phyloP scores from a whole-genome alignment of 2,113 vertebrate genomes.

The Megaleporinus macrocephalus region DNA sequence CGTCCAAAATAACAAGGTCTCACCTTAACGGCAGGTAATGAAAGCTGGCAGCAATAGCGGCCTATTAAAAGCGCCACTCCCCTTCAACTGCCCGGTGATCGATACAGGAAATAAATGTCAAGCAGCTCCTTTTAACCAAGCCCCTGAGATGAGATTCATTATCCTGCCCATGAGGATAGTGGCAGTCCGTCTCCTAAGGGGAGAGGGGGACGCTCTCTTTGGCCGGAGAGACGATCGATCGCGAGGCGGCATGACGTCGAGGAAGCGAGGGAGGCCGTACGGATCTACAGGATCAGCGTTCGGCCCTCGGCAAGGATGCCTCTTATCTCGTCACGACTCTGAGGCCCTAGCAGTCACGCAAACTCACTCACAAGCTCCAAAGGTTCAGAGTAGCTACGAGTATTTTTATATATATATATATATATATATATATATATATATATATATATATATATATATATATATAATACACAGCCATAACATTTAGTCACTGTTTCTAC shows the following conservation, averaged over 20 bases:
- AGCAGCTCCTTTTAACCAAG: constrained; percentile 66
- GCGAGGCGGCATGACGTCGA: constrained; percentile 58
- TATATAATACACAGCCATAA: too few relatives aligned
- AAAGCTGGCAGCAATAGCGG: constrained; percentile 40
- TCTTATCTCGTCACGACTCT: constrained; percentile 25
- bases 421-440: background rate
- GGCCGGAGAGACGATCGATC: constrained; percentile 74
- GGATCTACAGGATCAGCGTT: constrained; percentile 46
- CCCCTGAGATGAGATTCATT: constrained; percentile 74
- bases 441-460: background rate
- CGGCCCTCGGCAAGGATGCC: constrained; percentile 1
- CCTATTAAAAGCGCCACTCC: constrained; percentile 48
- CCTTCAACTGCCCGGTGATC: constrained; percentile 49
- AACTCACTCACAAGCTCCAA: background rate
- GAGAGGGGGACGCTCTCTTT: constrained; percentile 68
- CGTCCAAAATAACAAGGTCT: background rate
- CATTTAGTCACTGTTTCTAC: too few relatives aligned
- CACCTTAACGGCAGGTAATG: constrained; percentile 34
- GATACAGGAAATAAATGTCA: constrained; percentile 77
- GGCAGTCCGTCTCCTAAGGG: constrained; percentile 69
- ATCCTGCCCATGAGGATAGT: constrained; percentile 66
- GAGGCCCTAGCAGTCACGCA: too few relatives aligned
- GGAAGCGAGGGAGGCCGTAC: constrained; percentile 41
- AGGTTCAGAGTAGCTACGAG: background rate
- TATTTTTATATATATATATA: background rate